Percentiles rank a stretch among this genome's conserved stretches.
Conservation (phyloP, 2,113 vertebrate genomes). For the Colius striatus region DNA sequence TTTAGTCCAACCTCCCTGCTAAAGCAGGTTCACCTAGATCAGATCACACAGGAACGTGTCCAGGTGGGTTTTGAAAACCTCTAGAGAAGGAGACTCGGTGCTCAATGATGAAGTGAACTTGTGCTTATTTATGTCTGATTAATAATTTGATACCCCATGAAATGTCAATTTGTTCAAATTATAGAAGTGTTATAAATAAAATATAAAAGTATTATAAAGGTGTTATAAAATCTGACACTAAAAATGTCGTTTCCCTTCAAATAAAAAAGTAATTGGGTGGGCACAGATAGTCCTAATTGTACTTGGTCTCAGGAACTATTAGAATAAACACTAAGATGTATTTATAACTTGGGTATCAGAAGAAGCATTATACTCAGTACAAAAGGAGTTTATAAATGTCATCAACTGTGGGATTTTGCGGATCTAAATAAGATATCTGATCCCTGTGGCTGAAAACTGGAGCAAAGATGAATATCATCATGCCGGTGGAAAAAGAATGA, state of each 20-base stretch:
- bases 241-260: neutral
- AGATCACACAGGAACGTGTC: no score
- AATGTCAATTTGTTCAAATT: neutral
- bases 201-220: neutral
- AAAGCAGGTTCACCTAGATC: no score
- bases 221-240: neutral
- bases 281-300: neutral
- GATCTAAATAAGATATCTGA: neutral
- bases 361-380: neutral
- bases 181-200: neutral
- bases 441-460: neutral
- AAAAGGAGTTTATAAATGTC: neutral
- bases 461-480: neutral
- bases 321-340: neutral
- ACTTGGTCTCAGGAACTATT: neutral
- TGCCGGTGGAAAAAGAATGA: neutral
- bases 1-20: no score
- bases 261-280: neutral
- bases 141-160: neutral
- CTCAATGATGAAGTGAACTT: neutral
- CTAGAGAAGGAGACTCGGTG: no score
- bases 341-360: neutral
- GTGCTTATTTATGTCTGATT: neutral
- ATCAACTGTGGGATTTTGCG: neutral
- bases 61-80: no score